phyloP scores from a whole-genome alignment of 2,888 invertebrate genomes.

The Drosophila pseudotalamancana region DNA sequence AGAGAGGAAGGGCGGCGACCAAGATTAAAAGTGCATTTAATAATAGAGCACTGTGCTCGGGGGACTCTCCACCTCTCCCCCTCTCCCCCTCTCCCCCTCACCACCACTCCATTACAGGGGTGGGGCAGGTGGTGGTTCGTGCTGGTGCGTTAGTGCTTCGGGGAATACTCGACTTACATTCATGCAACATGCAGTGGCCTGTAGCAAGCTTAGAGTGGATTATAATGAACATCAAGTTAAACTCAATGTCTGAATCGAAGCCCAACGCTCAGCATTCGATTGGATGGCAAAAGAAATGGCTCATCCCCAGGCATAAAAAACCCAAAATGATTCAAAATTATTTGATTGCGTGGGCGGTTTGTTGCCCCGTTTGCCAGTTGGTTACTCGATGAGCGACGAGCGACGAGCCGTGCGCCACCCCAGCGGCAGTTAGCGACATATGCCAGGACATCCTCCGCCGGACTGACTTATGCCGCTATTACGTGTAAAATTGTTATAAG shows the following conservation, averaged over 20 bases:
- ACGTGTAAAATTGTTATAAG: slow-evolving; percentile 83
- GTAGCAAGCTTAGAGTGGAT: slow-evolving; percentile 65
- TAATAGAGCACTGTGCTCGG: slow-evolving; percentile 64
- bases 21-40: slow-evolving; percentile 84
- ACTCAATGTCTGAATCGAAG: slow-evolving; percentile 75
- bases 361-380: slow-evolving; percentile 29
- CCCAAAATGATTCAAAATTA: slow-evolving; percentile 82
- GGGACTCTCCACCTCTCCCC: slow-evolving; percentile 32
- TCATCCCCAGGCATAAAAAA: slow-evolving; percentile 52
- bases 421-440: slow-evolving; percentile 72
- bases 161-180: slow-evolving; percentile 64
- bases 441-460: slow-evolving; percentile 71
- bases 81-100: too few relatives aligned
- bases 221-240: slow-evolving; percentile 80
- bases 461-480: slow-evolving; percentile 81
- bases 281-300: slow-evolving; percentile 20
- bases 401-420: slow-evolving; percentile 37
- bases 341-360: slow-evolving; percentile 83
- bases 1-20: slow-evolving; percentile 38
- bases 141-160: slow-evolving; percentile 56
- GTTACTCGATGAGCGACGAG: slow-evolving; percentile 15
- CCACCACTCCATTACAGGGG: too few relatives aligned
- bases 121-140: slow-evolving; percentile 21
- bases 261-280: slow-evolving; percentile 25
- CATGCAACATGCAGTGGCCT: slow-evolving; percentile 48